Percentiles rank a stretch among this genome's conserved stretches.
Conservation (phyloP, 2,113 vertebrate species). For the Gulo gulo region DNA sequence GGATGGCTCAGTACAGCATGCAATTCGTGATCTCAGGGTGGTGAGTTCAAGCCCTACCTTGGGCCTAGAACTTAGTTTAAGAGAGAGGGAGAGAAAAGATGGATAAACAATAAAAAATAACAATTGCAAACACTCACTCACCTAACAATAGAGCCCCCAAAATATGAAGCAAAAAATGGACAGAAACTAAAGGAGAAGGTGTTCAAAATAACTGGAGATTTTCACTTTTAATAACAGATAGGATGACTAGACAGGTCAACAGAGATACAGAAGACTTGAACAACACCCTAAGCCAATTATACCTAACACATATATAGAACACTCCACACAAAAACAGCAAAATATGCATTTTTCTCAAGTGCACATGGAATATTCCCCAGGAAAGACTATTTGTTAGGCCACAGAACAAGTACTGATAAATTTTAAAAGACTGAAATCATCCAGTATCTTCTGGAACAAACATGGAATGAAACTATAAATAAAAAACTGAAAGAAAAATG, state of each 20-base stretch:
- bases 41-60: neutral
- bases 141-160: neutral
- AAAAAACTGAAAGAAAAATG: neutral
- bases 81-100: neutral
- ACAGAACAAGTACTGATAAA: neutral
- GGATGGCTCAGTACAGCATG: neutral
- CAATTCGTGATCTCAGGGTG: neutral
- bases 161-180: constrained; percentile 32
- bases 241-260: neutral
- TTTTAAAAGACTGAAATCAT: neutral
- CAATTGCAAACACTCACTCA: neutral
- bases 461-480: neutral
- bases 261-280: neutral
- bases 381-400: neutral
- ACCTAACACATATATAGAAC: neutral
- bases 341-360: neutral
- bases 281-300: neutral
- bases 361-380: neutral
- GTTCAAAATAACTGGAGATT: neutral
- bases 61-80: neutral
- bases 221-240: neutral
- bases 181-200: neutral
- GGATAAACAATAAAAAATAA: no score
- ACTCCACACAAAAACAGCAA: neutral
- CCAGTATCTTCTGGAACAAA: neutral